phyloP scores from a whole-genome alignment of 2,797 vertebrate genomes.

The Peromyscus melanophrys region DNA sequence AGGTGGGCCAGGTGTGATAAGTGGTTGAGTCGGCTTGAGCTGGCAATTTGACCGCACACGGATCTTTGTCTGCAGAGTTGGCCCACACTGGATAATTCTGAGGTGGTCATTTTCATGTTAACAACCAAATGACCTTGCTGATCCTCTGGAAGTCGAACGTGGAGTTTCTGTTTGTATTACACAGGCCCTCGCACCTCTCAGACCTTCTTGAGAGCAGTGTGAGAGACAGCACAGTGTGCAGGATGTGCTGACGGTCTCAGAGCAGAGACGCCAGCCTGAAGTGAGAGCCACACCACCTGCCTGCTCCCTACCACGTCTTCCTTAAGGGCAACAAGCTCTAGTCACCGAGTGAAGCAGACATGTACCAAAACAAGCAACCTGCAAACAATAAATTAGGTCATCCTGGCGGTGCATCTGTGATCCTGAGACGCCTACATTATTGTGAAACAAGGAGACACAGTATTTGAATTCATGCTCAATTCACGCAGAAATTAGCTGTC shows the following conservation, averaged over 20 bases:
- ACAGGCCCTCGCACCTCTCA: not conserved
- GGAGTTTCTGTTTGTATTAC: not conserved
- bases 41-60: not conserved
- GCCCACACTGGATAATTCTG: not conserved
- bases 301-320: not conserved
- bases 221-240: not conserved
- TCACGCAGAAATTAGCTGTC: not conserved
- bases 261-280: not conserved
- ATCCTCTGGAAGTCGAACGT: not conserved
- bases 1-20: not conserved
- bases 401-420: not conserved
- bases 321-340: not conserved
- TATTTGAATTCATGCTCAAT: slow-evolving; percentile 28
- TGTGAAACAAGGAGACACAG: not conserved
- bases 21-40: not conserved
- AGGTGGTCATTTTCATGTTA: not conserved
- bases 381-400: slow-evolving; percentile 25
- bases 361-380: slow-evolving; percentile 1
- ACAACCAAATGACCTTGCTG: not conserved
- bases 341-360: not conserved
- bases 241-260: not conserved
- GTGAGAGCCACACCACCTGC: not conserved
- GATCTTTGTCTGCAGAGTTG: not conserved
- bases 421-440: not conserved
- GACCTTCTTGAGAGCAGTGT: not conserved